Evolutionary conservation across 2,888 invertebrate genomes (phyloP).

Genomic region (Chirona hameri): DNA sequence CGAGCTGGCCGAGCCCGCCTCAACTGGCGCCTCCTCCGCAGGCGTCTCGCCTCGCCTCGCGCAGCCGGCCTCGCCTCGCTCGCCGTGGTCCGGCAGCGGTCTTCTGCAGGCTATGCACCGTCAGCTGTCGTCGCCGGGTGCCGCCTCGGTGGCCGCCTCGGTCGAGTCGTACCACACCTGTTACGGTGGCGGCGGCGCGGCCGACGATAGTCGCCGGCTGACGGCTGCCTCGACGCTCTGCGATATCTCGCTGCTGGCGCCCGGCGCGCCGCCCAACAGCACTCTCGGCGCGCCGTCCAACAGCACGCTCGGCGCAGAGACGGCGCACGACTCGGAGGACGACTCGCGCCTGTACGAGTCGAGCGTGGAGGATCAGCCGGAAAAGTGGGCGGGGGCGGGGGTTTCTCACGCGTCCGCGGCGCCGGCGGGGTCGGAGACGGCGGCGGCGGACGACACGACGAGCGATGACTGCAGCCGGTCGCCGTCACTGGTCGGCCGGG

Average conservation of each 20-base stretch:
- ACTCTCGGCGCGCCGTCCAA: constrained; percentile 50
- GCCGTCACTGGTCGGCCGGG: constrained; percentile 30
- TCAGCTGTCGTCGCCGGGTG: constrained; percentile 42
- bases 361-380: constrained; percentile 33
- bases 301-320: constrained; percentile 1
- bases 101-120: constrained; percentile 88
- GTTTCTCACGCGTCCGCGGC: constrained; percentile 25
- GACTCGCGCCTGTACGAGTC: constrained; percentile 1
- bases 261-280: constrained; percentile 49
- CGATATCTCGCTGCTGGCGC: constrained; percentile 40
- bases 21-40: constrained; percentile 36
- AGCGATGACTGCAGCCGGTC: constrained; percentile 8
- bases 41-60: constrained; percentile 34
- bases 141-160: not conserved
- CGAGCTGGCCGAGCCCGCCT: constrained; percentile 31
- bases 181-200: not conserved
- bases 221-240: constrained; percentile 35
- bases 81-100: constrained; percentile 59
- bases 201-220: constrained; percentile 22
- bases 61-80: constrained; percentile 29
- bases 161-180: constrained; percentile 45
- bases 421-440: not conserved
- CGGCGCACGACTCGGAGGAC: constrained; percentile 31
- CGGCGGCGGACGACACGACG: constrained; percentile 33
- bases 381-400: constrained; percentile 33